Evolutionary conservation across 30 jellyfish, hydroid and myxozoan genomes (phyloP).

Genomic region (Nemopilema nomurai): DNA sequence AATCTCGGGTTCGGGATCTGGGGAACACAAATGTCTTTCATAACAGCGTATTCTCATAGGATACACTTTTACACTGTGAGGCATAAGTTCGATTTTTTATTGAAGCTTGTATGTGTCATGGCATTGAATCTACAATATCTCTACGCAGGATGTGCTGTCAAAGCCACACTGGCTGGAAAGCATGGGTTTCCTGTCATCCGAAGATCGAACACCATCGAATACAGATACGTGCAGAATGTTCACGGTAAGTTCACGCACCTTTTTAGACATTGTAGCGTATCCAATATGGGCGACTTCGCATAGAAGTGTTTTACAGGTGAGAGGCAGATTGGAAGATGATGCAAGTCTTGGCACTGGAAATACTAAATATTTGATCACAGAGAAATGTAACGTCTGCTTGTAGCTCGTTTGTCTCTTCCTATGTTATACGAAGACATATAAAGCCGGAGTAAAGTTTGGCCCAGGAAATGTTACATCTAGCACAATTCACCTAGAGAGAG

Average conservation of each 20-base stretch:
- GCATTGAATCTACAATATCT: slow-evolving; percentile 25
- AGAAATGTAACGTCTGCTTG: too few species aligned
- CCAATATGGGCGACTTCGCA: too few species aligned
- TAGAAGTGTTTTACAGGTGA: too few species aligned
- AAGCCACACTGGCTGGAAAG: slow-evolving; percentile 19
- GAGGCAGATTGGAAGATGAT: too few species aligned
- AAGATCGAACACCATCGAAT: slow-evolving; percentile 31
- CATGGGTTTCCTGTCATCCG: not conserved
- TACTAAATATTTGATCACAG: too few species aligned
- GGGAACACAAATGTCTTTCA: slow-evolving; percentile 1
- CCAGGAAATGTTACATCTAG: too few species aligned
- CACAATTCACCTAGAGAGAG: too few species aligned
- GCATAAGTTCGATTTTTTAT: not conserved
- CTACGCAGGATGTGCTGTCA: slow-evolving; percentile 45
- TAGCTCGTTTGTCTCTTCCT: too few species aligned
- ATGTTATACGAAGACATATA: too few species aligned
- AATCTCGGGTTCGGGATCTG: slow-evolving; percentile 28
- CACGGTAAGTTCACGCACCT: slow-evolving; percentile 10
- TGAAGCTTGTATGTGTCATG: not conserved
- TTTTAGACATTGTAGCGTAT: too few species aligned
- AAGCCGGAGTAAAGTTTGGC: too few species aligned
- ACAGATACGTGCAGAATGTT: slow-evolving; percentile 41
- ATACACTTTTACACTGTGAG: not conserved
- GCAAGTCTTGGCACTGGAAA: too few species aligned
- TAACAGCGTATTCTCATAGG: slow-evolving; percentile 2